Base-by-base conservation (phyloP, 2,888 invertebrate species). In the Oligia strigilis region DNA sequence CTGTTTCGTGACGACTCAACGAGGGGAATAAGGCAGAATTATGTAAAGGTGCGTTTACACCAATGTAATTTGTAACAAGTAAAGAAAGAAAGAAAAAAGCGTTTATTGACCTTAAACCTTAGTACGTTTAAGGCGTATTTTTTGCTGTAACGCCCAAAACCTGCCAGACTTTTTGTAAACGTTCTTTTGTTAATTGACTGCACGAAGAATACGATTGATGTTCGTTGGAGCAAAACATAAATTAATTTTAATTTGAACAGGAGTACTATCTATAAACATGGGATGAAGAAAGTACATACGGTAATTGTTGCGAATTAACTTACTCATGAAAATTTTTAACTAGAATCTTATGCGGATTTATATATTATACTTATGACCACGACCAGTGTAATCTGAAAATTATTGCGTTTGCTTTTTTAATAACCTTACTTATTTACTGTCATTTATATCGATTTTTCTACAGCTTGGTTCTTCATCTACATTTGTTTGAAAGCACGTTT, bases 1-100 rank as follows among this genome's bases (percentile, higher is more conserved):
- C 80, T 76, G 85, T 77, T 74, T 81, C 23, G 70, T 64, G 49
- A 29, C 36, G 73, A 75, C n/a, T 62, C 69, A 46, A 58, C 29
- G 75, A 58, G 19, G 67, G 73, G 73, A 84, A 75, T 65, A 73
- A 78, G 69, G 62, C 60, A n/a, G 60, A 64, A 77, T 77, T 86
- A 52, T 74, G 36, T 75, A 69, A 75, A 65, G 67, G 46, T 78
- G 43, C 14, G 29, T 52, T 74, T 29, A 70, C 40, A 66, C 0
- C 1, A 19, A 46, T 49, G 19, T 23, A 58, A 60, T 49, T 55
- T 52, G 40, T 23, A 19, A 65, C 13, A 43, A 70, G 19, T 11
- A 3, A 58, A 58, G 23, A 4, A 58, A 58, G 58, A 60, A n/a
- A 60, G n/a, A 60, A n/a, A 49, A n/a, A n/a, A 60, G 58, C 4